Evolutionary conservation across 2,888 invertebrate species (phyloP), one percentile per base, ranked within the genome.

Genomic region (Pachliopta kotzebuea): DNA sequence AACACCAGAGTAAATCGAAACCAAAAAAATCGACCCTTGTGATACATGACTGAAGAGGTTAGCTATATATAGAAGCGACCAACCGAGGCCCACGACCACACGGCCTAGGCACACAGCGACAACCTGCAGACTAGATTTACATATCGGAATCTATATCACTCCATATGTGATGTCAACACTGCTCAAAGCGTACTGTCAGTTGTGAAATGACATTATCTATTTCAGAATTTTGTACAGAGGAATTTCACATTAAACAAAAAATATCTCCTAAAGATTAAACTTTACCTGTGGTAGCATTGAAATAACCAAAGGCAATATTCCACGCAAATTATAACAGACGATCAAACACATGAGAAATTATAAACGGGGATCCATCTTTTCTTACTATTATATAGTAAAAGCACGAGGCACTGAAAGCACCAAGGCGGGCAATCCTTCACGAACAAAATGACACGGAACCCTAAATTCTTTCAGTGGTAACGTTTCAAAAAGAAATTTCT

Each of bases 61-160:
- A 49, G 50, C 20, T 52, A n/a, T 9, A 26, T 54, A 37, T 60
- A 23, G 54, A 60, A 54, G 53, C 29, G 52, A 60, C n/a, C 52
- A 37, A 60, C 42, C 37, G 42, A 45, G 45, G 50, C 18, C 50
- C 45, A 9, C 37, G n/a, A 55, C 55, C 55, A 49, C 55, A 11
- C 42, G 29, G 26, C 9, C 26, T 21, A 55, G 55, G 55, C 26
- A 17, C 14, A 37, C 37, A n/a, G 61, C 45, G 20, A 53, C 62
- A 54, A 45, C 26, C 17, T 17, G 9, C 53, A 58, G 63, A 63
- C 63, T 63, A 63, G 63, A 63, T 45, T 58, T 23, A 57, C 52
- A 29, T 60, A 8, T n/a, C 29, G 45, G 50, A 59, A 3, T 52
- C 52, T 26, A 63, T 20, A 23, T 29, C 37, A 24, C 42, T 45